A percentile compares a stretch with the other conserved stretches of the same genome.
Conservation (phyloP, 1,140 invertebrate genomes). For the Oryzaephilus surinamensis region DNA sequence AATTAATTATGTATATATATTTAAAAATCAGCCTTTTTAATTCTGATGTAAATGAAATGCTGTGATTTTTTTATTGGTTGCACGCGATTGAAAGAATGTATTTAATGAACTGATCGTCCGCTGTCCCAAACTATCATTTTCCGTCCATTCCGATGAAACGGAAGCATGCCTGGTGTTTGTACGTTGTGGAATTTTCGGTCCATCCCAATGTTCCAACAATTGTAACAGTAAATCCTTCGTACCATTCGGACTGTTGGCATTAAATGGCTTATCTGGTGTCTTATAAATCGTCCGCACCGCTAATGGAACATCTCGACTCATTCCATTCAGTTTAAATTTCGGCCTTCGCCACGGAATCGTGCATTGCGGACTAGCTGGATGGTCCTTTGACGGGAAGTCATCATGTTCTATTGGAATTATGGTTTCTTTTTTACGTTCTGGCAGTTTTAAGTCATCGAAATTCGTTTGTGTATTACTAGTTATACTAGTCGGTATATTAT, state of each 20-base stretch:
- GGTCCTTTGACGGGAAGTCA: conserved; percentile 11
- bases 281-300: conserved; percentile 26
- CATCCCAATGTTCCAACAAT: conserved; percentile 61
- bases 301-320: conserved; percentile 52
- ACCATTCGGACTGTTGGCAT: conserved; percentile 42
- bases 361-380: conserved; percentile 15
- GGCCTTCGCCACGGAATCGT: conserved; percentile 44
- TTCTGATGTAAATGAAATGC: conserved; percentile 20
- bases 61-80: conserved; percentile 41
- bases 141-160: conserved; percentile 45
- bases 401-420: conserved; percentile 2
- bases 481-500: conserved; percentile 30
- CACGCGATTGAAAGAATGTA: conserved; percentile 53
- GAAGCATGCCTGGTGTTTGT: conserved; percentile 42
- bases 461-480: background rate
- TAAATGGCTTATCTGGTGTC: conserved; percentile 9
- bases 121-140: conserved; percentile 42
- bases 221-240: conserved; percentile 62
- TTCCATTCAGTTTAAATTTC: conserved; percentile 48
- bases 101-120: conserved; percentile 56
- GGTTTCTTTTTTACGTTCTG: too few species aligned
- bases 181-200: conserved; percentile 35
- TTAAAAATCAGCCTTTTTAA: background rate
- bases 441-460: background rate
- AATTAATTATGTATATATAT: background rate